Percentiles rank a stretch among this genome's conserved stretches.
Evolutionary conservation across 2,888 invertebrate genomes (phyloP).

Genomic region (Eilema caniola): DNA sequence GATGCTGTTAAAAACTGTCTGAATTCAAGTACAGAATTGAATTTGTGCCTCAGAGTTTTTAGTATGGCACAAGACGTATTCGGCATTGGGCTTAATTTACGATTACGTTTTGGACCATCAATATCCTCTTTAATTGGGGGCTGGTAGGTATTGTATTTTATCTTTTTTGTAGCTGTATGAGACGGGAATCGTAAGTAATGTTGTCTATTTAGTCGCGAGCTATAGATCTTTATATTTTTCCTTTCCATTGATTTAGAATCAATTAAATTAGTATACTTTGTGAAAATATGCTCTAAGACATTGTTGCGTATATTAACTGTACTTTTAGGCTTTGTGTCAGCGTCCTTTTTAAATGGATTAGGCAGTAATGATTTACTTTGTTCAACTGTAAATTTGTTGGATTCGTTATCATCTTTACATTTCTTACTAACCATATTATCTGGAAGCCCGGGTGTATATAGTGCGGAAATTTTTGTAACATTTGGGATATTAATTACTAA

Average conservation of each 20-base stretch:
- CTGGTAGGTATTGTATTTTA: constrained; percentile 69
- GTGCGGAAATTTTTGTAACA: not conserved
- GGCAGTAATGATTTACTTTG: not conserved
- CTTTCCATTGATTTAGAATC: not conserved
- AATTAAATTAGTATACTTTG: not conserved
- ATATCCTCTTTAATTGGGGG: constrained; percentile 60
- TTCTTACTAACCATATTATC: not conserved
- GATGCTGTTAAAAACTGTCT: constrained; percentile 21
- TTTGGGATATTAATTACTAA: not conserved
- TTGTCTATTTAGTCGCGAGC: constrained; percentile 24
- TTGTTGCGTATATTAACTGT: not conserved
- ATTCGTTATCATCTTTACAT: not conserved
- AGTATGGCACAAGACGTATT: constrained; percentile 24
- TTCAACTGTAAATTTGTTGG: not conserved
- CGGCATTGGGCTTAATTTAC: not conserved
- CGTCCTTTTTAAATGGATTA: not conserved
- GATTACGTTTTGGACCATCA: constrained; percentile 34
- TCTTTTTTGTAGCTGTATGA: constrained; percentile 30
- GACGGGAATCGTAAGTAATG: not conserved
- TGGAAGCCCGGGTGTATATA: not conserved
- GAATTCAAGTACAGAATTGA: constrained; percentile 18
- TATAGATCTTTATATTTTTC: constrained; percentile 24
- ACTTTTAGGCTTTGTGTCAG: no score
- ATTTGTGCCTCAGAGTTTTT: constrained; percentile 25
- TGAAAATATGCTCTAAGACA: constrained; percentile 1